Evolutionary conservation across 1,140 invertebrate species (phyloP), one percentile per base, ranked within the genome.

Genomic region (Tribolium madens): DNA sequence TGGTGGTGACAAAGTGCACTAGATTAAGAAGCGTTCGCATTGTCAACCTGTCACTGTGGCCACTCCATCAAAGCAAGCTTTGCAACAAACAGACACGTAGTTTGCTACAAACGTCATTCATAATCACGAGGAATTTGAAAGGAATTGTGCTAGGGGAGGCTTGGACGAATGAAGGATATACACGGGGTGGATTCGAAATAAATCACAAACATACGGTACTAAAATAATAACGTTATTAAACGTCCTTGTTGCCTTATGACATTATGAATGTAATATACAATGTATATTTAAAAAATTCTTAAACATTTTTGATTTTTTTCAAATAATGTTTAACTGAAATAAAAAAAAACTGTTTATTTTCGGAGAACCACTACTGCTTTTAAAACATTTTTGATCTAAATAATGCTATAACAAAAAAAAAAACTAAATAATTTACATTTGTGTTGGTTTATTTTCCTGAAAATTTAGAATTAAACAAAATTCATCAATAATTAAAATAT

Each of bases 1-100:
- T 80, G 79, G 73, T 76, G 10, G 69, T 80, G 79, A 80, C 79
- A 80, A 78, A 80, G 79, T 80, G 73, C 57, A 70, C 76, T 77
- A 78, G 79, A 80, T 80, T 80, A 80, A 80, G 79, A 73, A 68
- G 42, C 52, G 73, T 78, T 13, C 15, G 13, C 14, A 76, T 80
- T 80, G 79, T 80, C 50, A n/a, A 33, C 48, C 76, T 80, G 79
- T 80, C 79, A 80, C 50, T 26, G 9, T 60, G 21, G 69, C 79
- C 79, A 76, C 79, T 80, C 79, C 73, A 80, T 80, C 79, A 80
- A 76, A 57, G 46, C 50, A 53, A 42, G 72, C 18, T 52, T 68
- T 57, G 71, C 12, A 60, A 78, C 50, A 69, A 50, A 78, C 57
- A 64, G 57, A 64, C 57, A 64, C 57, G 57, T 64, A 64, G 57